Conservation (phyloP, 2,888 invertebrate species). For the Aleiodes leptofemur region DNA sequence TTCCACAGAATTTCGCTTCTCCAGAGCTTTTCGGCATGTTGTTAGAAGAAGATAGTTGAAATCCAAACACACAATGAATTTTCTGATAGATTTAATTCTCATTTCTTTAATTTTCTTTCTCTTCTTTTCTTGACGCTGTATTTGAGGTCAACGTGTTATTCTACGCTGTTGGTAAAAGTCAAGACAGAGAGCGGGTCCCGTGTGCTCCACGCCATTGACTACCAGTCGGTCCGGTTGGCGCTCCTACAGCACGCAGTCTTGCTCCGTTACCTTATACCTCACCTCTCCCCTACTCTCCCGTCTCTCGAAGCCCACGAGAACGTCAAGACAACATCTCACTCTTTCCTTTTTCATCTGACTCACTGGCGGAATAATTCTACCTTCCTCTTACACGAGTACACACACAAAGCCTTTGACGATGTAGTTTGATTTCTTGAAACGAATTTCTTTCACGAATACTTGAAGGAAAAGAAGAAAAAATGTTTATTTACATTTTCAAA, state of each 20-base stretch:
- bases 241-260: slow-evolving; percentile 60
- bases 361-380: not conserved
- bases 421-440: too few relatives aligned
- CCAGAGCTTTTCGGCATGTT: not conserved
- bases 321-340: slow-evolving; percentile 42
- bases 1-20: not conserved
- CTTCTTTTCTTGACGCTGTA: not conserved
- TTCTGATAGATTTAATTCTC: not conserved
- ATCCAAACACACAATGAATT: not conserved
- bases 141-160: slow-evolving; percentile 1
- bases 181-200: not conserved
- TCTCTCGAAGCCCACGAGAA: slow-evolving; percentile 35
- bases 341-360: slow-evolving; percentile 44
- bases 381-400: not conserved
- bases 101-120: not conserved
- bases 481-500: too few relatives aligned
- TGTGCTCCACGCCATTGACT: slow-evolving; percentile 70
- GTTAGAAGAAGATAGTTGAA: not conserved
- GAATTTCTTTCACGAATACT: too few relatives aligned
- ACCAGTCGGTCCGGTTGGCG: slow-evolving; percentile 72
- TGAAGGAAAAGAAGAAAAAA: too few relatives aligned
- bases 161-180: slow-evolving; percentile 2
- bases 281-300: slow-evolving; percentile 57
- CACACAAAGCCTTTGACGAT: not conserved
- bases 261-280: slow-evolving; percentile 55